phyloP scores from a whole-genome alignment of 2,888 invertebrate genomes.

The Stenotaenia linearis region DNA sequence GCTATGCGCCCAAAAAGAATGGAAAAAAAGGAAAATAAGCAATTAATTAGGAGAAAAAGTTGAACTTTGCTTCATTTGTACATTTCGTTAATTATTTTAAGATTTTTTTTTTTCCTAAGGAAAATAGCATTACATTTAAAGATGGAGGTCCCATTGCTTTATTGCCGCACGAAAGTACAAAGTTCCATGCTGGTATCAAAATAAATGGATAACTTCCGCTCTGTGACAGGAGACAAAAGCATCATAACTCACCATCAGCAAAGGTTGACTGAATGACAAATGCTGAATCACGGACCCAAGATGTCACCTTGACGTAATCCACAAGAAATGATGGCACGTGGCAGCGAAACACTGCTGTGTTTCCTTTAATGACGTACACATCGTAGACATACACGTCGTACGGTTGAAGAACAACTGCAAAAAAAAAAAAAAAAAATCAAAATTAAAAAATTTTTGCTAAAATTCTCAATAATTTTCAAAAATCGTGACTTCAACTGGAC shows the following conservation, averaged over 20 bases:
- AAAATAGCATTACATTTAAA: neutral
- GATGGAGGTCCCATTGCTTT: neutral
- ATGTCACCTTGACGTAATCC: conserved; percentile 39
- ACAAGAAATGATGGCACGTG: conserved; percentile 40
- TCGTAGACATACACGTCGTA: conserved; percentile 33
- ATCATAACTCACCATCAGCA: conserved; percentile 30
- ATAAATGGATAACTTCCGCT: conserved; percentile 8
- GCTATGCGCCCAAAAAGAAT: too few species aligned
- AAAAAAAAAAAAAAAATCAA: neutral
- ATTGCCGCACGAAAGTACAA: neutral
- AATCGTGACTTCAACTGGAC: neutral
- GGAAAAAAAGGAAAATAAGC: neutral
- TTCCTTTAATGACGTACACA: conserved; percentile 31
- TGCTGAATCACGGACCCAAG: conserved; percentile 38
- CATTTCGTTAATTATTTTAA: neutral
- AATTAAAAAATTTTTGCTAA: neutral
- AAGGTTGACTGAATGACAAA: conserved; percentile 32
- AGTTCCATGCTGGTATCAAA: neutral
- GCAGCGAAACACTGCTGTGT: conserved; percentile 47
- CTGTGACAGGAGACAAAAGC: neutral
- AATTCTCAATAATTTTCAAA: conserved; percentile 13
- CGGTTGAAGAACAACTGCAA: conserved; percentile 31
- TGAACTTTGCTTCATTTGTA: neutral
- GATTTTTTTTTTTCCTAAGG: too few species aligned
- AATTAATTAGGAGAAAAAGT: neutral